A percentile compares a stretch with the other conserved stretches of the same genome.
Evolutionary conservation across 2,113 vertebrate species (phyloP).

Genomic region (Oryzias melastigma): DNA sequence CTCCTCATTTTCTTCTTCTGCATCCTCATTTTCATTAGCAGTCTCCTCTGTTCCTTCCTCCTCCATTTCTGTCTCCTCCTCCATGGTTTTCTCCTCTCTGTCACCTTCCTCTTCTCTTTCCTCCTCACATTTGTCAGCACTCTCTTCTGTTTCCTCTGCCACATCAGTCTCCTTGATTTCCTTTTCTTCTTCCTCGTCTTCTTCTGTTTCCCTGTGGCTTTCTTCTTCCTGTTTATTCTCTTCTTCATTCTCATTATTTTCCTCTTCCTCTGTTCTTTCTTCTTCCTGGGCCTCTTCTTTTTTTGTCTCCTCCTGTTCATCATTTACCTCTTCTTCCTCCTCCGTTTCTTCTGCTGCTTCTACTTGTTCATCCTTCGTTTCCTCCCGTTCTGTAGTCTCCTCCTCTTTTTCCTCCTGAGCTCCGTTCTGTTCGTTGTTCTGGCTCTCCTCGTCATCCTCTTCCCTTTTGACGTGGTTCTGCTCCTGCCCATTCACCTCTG

Average conservation of each 20-base stretch:
- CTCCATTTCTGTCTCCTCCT: neutral
- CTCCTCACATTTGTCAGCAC: neutral
- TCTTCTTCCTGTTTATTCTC: neutral
- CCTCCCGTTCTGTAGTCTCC: neutral
- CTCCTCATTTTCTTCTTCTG: conserved; percentile 7
- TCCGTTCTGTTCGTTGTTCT: conserved; percentile 61
- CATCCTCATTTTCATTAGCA: neutral
- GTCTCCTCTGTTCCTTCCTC: neutral
- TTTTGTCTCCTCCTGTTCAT: neutral
- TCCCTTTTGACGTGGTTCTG: conserved; percentile 6
- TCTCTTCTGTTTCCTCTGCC: neutral
- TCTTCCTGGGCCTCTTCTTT: conserved; percentile 1
- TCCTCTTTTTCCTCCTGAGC: conserved; percentile 35
- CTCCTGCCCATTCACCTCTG: conserved; percentile 8
- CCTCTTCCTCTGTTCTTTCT: neutral
- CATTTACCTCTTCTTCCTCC: neutral
- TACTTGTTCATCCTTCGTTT: conserved; percentile 6
- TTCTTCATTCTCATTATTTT: neutral
- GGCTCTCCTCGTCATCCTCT: conserved; percentile 52
- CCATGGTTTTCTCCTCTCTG: neutral
- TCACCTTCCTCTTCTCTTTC: neutral
- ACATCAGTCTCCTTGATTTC: neutral
- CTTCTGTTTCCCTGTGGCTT: neutral
- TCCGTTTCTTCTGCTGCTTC: neutral
- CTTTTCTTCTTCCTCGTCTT: neutral